Conservation (phyloP, 2,888 invertebrate species). For the Selenia dentaria region DNA sequence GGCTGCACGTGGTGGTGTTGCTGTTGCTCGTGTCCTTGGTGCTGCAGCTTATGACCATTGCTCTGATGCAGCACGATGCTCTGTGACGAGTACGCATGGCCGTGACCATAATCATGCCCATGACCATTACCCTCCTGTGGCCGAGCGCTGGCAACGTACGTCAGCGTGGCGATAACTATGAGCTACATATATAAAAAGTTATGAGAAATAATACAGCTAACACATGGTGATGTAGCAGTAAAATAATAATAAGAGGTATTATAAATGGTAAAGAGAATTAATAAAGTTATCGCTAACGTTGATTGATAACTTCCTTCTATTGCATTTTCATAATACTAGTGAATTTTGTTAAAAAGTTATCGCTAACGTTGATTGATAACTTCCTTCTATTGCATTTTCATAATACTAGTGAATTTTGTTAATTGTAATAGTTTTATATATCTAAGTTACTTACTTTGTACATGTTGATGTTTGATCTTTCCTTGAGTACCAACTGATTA, state of each 20-base stretch:
- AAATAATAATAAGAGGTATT: no score
- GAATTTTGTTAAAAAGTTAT: no score
- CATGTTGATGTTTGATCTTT: slow-evolving; percentile 18
- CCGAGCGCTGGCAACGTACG: slow-evolving; percentile 11
- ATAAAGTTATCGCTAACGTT: no score
- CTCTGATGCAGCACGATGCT: slow-evolving; percentile 50
- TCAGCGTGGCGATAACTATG: slow-evolving; percentile 10
- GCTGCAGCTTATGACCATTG: slow-evolving; percentile 34
- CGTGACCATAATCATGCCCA: slow-evolving; percentile 25
- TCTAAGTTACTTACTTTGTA: slow-evolving; percentile 21
- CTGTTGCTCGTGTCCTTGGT: slow-evolving; percentile 10
- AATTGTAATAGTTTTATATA: no score
- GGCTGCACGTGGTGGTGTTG: slow-evolving; percentile 1
- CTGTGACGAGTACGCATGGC: slow-evolving; percentile 46
- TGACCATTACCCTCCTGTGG: slow-evolving; percentile 14
- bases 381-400: no score
- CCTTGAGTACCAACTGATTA: slow-evolving; percentile 13
- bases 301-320: no score
- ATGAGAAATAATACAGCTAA: no score
- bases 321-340: no score
- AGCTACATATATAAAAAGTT: slow-evolving; percentile 4
- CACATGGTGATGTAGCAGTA: no score
- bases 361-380: no score
- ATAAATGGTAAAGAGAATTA: no score
- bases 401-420: no score